phyloP scores from a whole-genome alignment of 2,888 invertebrate species.

The Chloromyia formosa region DNA sequence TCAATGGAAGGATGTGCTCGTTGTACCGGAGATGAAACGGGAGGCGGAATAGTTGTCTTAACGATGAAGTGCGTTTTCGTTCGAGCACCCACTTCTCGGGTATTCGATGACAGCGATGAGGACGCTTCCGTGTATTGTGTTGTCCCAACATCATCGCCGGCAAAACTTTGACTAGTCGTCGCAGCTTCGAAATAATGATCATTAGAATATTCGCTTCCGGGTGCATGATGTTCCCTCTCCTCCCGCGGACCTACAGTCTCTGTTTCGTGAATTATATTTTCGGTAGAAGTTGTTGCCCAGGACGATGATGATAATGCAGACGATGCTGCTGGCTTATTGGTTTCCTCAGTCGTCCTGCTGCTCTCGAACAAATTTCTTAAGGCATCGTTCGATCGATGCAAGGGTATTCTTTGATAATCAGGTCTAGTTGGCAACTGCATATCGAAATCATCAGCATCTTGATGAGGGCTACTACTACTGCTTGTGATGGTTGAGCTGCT shows the following conservation, averaged over 20 bases:
- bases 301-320: not conserved
- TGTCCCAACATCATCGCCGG: constrained; percentile 25
- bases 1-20: not conserved
- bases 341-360: constrained; percentile 34
- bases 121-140: constrained; percentile 29
- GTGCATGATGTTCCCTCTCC: not conserved
- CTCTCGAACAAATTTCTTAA: constrained; percentile 30
- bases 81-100: constrained; percentile 3
- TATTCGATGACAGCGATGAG: not conserved
- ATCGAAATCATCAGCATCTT: constrained; percentile 17
- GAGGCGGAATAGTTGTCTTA: constrained; percentile 19
- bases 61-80: constrained; percentile 35
- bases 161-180: constrained; percentile 14
- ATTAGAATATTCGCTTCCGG: constrained; percentile 15
- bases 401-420: constrained; percentile 15
- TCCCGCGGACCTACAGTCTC: not conserved
- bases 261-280: constrained; percentile 23
- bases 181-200: constrained; percentile 26
- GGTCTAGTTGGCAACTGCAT: constrained; percentile 25
- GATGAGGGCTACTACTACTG: not conserved
- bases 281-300: not conserved
- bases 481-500: not conserved
- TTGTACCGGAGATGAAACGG: not conserved
- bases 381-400: constrained; percentile 34
- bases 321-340: constrained; percentile 2